Evolutionary conservation across 2,888 invertebrate species (phyloP).

Genomic region (Cyclophora albipunctata): DNA sequence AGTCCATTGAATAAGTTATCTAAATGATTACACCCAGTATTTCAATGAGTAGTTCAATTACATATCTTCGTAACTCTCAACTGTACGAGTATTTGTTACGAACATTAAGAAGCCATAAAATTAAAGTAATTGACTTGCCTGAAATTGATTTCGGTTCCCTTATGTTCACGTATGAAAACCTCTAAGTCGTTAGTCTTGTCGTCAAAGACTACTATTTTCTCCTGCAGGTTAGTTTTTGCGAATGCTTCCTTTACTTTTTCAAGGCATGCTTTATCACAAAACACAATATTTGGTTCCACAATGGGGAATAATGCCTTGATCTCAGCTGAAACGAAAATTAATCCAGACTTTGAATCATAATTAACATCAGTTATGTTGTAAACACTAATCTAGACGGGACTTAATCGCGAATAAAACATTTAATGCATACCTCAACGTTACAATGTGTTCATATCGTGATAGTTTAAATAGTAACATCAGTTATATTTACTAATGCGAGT

Average conservation of each 20-base stretch:
- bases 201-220: slow-evolving; percentile 33
- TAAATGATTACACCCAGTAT: background rate
- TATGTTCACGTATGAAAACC: slow-evolving; percentile 26
- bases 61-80: background rate
- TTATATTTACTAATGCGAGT: too few species aligned
- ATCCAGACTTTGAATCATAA: background rate
- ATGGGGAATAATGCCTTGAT: slow-evolving; percentile 19
- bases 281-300: slow-evolving; percentile 34
- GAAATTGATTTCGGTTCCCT: slow-evolving; percentile 33
- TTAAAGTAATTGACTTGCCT: slow-evolving; percentile 19
- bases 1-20: background rate
- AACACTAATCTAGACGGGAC: too few species aligned
- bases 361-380: background rate
- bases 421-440: too few species aligned
- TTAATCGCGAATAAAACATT: too few species aligned
- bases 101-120: too few species aligned
- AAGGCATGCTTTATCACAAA: slow-evolving; percentile 30
- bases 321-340: slow-evolving; percentile 20
- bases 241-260: slow-evolving; percentile 28
- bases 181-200: slow-evolving; percentile 28
- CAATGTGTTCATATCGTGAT: too few species aligned
- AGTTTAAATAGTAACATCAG: too few species aligned
- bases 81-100: too few species aligned
- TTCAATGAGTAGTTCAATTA: background rate
- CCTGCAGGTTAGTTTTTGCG: slow-evolving; percentile 13